Evolutionary conservation across 1,140 invertebrate species (phyloP), one percentile per base, ranked within the genome.

Genomic region (Caenorhabditis briggsae): DNA sequence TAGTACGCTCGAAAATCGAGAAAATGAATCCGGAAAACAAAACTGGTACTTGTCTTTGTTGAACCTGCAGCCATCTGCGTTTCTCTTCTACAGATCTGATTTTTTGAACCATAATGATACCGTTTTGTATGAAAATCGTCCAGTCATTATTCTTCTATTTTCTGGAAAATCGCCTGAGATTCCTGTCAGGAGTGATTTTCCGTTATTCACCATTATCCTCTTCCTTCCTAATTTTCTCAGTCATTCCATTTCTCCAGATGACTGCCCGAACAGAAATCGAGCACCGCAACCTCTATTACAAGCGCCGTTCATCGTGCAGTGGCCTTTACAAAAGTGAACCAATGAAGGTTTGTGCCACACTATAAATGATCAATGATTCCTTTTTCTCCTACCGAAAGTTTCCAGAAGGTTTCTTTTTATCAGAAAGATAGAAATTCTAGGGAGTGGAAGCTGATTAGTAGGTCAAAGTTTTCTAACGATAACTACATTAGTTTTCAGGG

Each of bases 241-340:
- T 33, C 1, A 33, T 33, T 33, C 3, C 3, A 2, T 33, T 33
- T 70, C 64, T 78, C 50, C 65, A 53, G 59, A 85, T 85, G 84
- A 70, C 84, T 33, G 84, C 84, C 2, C 64, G 84, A n/a, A 53
- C 65, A 41, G 84, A 85, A 74, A 74, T 85, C 41, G 84, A 85
- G 23, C 61, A 65, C 8, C 84, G 65, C 16, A 41, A 85, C 14
- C 65, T 74, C 2, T 85, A 78, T 56, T 70, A 50, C 50, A 85
- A 85, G 65, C 46, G 55, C 14, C 41, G 84, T 18, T 65, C 48
- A 14, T 65, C 65, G 12, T 65, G 46, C 23, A 70, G 46, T 85
- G 61, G 33, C 5, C 16, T 25, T 50, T 85, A 56, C 41, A 65
- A 74, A 56, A 74, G 20, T 56, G 48, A 50, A 12, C 64, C 2